Evolutionary conservation across 2,113 vertebrate species (phyloP).

Genomic region (Catharus fuscescens): DNA sequence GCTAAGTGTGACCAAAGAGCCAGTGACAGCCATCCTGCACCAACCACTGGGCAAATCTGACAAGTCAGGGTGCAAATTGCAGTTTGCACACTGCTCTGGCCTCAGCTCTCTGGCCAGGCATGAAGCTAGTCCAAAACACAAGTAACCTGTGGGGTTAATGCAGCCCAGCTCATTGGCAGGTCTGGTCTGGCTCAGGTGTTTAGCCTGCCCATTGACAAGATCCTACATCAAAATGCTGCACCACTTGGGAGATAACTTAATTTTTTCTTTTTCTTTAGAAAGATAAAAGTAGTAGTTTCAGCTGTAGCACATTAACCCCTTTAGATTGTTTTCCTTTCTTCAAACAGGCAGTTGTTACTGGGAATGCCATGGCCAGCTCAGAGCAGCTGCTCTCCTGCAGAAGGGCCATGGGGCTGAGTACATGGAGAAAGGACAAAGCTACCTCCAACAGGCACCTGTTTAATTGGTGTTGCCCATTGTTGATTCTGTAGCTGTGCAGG

Average conservation of each 20-base stretch:
- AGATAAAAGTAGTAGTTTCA: background rate
- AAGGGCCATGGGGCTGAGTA: background rate
- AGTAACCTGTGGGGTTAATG: background rate
- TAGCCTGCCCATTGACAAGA: background rate
- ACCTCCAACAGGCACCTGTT: background rate
- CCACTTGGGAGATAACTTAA: background rate
- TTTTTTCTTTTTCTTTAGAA: background rate
- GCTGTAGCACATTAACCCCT: background rate
- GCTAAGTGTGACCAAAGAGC: background rate
- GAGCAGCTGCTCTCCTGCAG: background rate
- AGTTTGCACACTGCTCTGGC: background rate
- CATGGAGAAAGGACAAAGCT: background rate
- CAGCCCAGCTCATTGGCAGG: background rate
- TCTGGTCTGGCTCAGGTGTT: background rate
- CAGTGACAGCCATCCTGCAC: background rate
- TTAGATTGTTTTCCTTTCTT: background rate
- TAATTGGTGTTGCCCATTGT: background rate
- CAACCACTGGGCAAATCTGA: background rate
- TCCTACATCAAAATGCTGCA: background rate
- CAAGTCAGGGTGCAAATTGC: background rate
- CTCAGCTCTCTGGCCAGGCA: background rate
- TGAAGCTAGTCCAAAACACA: background rate
- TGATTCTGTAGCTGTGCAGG: background rate
- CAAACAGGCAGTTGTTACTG: background rate
- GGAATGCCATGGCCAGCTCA: background rate